Evolutionary conservation across 2,113 vertebrate genomes (phyloP), one percentile per base, ranked within the genome.

Genomic region (Amphiprion percula): DNA sequence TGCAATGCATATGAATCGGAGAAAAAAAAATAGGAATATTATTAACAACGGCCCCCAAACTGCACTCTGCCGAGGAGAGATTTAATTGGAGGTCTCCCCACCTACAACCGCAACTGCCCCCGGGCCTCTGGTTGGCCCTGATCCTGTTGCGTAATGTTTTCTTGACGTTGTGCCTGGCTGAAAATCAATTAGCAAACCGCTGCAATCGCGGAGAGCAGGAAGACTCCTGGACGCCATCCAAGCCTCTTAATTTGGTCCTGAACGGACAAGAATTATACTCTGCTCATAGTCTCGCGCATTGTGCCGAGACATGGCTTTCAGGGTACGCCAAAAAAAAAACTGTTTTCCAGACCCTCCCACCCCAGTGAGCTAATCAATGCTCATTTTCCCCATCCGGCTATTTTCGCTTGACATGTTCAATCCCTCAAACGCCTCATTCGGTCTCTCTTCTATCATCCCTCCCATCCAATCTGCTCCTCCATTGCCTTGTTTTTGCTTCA

Each of bases 141-240:
- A 90, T 88, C 85, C 79, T 69, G 71, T 88, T 90, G 83, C 78
- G 17, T 84, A 87, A 90, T 83, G 82, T 84, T 90, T 85, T 90
- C 84, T 91, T 75, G 68, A 87, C 65, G 62, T 82, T 44, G 77
- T 86, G 83, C 90, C 75, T 77, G 73, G 83, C 71, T 85, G 85
- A 80, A 90, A 93, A 91, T 93, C 87, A 92, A 92, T 94, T 91
- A 91, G 80, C 46, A n/a, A 30, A 47, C 68, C 24, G 17, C 86
- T 68, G 86, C 85, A 87, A 91, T 90, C 84, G 58, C 82, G 67
- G 54, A 23, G 73, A 26, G 80, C 88, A 91, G 87, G 87, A 84
- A 74, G 85, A 79, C 67, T 79, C 30, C 74, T 88, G 88, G 90
- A 89, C 4, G 8, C 14, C n/a, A 0, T 76, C 88, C 89, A 92